A percentile compares a stretch with the other conserved stretches of the same genome.
phyloP scores from a whole-genome alignment of 2,888 invertebrate genomes.

The Eupithecia dodoneata region DNA sequence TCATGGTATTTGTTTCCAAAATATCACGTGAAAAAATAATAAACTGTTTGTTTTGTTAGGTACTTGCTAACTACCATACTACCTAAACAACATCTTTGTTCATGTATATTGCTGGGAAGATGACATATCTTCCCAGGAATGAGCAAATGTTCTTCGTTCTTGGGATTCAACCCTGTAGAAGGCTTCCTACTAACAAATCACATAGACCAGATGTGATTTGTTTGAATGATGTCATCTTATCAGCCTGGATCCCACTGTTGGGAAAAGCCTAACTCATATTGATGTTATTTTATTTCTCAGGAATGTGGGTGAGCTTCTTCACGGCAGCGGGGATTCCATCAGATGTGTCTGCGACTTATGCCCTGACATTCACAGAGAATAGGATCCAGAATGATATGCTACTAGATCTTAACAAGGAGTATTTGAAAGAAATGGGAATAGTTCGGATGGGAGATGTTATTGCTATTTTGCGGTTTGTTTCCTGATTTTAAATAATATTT shows the following conservation, averaged over 20 bases:
- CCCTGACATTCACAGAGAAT: conserved; percentile 93
- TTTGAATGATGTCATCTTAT: background rate
- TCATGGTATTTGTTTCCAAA: background rate
- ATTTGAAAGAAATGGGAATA: conserved; percentile 94
- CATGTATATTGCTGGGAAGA: background rate
- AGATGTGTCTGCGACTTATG: conserved; percentile 91
- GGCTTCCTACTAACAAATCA: background rate
- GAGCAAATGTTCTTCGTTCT: background rate
- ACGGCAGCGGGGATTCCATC: conserved; percentile 92
- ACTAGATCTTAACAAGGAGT: conserved; percentile 93
- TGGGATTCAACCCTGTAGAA: background rate
- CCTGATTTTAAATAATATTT: background rate
- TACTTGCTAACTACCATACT: background rate
- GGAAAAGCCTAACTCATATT: background rate
- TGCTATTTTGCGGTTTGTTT: conserved; percentile 86
- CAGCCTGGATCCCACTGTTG: background rate
- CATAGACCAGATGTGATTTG: background rate
- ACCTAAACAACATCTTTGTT: background rate
- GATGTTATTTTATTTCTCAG: conserved; percentile 60
- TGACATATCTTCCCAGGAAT: too few relatives aligned
- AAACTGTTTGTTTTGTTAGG: background rate
- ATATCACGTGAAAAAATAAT: background rate
- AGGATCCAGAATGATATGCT: conserved; percentile 94
- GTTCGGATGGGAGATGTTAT: conserved; percentile 88
- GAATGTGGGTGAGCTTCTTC: conserved; percentile 94